Conservation (phyloP, 1,140 invertebrate genomes). For the Drosophila equinoxialis region DNA sequence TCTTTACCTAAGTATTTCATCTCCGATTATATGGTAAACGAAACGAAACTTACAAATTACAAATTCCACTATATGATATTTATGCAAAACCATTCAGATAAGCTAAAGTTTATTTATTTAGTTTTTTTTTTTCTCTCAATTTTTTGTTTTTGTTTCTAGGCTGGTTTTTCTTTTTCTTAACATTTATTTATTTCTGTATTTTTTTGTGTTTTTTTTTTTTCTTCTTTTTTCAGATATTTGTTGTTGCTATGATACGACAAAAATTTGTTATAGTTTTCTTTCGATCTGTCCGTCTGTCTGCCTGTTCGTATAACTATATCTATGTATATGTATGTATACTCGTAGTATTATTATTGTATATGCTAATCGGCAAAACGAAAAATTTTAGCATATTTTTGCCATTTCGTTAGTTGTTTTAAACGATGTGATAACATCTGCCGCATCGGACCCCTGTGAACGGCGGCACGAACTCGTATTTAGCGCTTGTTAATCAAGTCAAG, state of each 20-base stretch:
- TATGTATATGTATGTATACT: not conserved
- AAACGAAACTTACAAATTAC: constrained; percentile 63
- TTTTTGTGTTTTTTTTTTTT: constrained; percentile 37
- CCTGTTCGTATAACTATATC: constrained; percentile 32
- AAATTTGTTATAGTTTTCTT: constrained; percentile 59
- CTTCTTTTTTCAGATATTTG: constrained; percentile 25
- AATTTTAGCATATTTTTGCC: constrained; percentile 70
- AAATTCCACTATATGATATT: constrained; percentile 77
- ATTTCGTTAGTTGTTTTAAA: constrained; percentile 81
- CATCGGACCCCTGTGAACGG: constrained; percentile 42
- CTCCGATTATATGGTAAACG: constrained; percentile 16
- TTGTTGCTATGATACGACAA: constrained; percentile 21
- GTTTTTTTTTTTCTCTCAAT: constrained; percentile 21
- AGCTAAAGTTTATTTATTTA: constrained; percentile 47
- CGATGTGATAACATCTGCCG: constrained; percentile 75
- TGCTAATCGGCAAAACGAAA: constrained; percentile 29
- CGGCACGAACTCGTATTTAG: constrained; percentile 65
- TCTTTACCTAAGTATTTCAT: not conserved
- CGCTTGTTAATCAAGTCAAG: constrained; percentile 51
- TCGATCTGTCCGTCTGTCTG: constrained; percentile 28
- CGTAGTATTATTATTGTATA: constrained; percentile 15
- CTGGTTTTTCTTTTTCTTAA: constrained; percentile 45
- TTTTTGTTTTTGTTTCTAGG: constrained; percentile 41
- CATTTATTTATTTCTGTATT: constrained; percentile 43
- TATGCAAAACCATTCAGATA: constrained; percentile 34